Evolutionary conservation across 2,888 invertebrate species (phyloP), one percentile per base, ranked within the genome.

Genomic region (Eurytoma californica): DNA sequence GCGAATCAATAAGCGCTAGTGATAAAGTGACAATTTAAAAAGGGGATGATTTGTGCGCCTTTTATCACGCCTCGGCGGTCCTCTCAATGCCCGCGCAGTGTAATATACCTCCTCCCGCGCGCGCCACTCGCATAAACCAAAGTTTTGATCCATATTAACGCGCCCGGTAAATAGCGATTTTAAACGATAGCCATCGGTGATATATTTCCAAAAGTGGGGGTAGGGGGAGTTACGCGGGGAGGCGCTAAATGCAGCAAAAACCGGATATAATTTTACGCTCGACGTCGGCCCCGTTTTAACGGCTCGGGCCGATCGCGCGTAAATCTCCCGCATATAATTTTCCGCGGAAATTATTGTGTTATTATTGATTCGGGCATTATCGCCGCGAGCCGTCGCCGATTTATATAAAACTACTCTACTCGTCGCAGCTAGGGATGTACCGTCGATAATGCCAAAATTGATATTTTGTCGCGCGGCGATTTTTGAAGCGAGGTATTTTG

Each of bases 141-240:
- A 75, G 49, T 75, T 78, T 80, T 75, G 80, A 80, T 80, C 77
- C 75, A 72, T 80, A 80, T 80, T 75, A 80, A 80, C 72, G 74
- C 47, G 24, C 30, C 24, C 63, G 68, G 60, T 77, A 80, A 80
- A 78, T 78, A 75, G 78, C 66, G 63, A 67, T 75, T 75, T 72
- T 51, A 30, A 24, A 28, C 60, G 80, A 77, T 72, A 80, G 28
- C 39, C 69, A 75, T 74, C 77, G 66, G 60, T 57, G 67, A 80
- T 80, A 78, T 80, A 80, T 77, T 70, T 30, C 74, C 16, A 63
- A 69, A 53, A 70, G 65, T 51, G 66, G 14, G 66, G 9, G 70
- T 49, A 16, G 49, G n/a, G 53, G 13, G 13, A 47, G 61, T 28
- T 18, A 18, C 16, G 51, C 20, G 24, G 14, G 57, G 30, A 5